Percentiles rank a stretch among this genome's conserved stretches.
These are phyloP conservation scores for Enteromius argenteus DNA, from an alignment of 2,797 vertebrate species.

Conservation along the genomic window DNA sequence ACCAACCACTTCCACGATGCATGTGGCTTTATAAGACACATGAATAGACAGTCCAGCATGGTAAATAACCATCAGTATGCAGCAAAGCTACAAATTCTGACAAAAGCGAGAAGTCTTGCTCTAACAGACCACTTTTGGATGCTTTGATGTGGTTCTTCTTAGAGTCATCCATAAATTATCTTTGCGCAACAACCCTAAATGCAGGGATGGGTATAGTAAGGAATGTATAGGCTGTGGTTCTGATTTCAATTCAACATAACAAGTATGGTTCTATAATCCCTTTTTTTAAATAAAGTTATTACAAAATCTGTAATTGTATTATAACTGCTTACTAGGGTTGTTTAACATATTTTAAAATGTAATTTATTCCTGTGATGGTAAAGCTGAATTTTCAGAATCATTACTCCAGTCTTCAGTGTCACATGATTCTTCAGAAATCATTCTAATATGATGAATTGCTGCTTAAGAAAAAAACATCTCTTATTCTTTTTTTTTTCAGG, in stretches of 20 bases:
- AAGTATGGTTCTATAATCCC: not conserved
- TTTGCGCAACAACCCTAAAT: not conserved
- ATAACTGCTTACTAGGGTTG: not conserved
- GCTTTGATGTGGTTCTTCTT: not conserved
- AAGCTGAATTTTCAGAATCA: not conserved
- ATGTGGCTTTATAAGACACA: slow-evolving; percentile 26
- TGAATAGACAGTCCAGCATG: slow-evolving; percentile 3
- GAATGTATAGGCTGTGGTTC: not conserved
- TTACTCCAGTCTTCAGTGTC: not conserved
- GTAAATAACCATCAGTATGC: slow-evolving; percentile 21
- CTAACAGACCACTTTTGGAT: not conserved
- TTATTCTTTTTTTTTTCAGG: too few species aligned
- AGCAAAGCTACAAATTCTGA: slow-evolving; percentile 1
- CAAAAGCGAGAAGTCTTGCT: not conserved
- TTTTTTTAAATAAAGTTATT: not conserved
- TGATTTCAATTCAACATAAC: not conserved
- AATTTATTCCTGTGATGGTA: not conserved
- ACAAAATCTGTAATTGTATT: not conserved
- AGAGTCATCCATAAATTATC: not conserved
- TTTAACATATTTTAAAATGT: not conserved
- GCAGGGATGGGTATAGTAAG: not conserved
- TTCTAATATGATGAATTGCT: too few species aligned
- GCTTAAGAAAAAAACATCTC: not conserved
- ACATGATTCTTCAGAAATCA: not conserved
- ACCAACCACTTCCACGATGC: not conserved